Base-by-base conservation (phyloP, 2,113 vertebrate genomes). In the Sinocyclocheilus rhinocerous region DNA sequence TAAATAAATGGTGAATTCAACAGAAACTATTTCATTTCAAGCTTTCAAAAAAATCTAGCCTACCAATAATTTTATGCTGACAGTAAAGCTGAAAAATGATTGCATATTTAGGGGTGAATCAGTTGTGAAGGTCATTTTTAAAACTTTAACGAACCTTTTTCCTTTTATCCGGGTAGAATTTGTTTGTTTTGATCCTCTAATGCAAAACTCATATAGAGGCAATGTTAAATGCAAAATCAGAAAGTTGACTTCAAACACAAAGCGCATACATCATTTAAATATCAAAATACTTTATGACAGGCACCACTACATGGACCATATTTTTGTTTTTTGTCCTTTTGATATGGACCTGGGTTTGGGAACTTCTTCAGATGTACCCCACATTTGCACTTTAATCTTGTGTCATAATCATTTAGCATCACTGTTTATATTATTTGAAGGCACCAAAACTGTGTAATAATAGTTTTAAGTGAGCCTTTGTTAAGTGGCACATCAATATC, bases 181-280 rank as follows among this genome's bases (percentile, higher is more conserved):
- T 3, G 3, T 26, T 65, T 33, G 29, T 33, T 33, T 33, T 24
- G n/a, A 82, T 69, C 7, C 42, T 76, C 6, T 2, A 72, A 39
- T 48, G 73, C 20, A 76, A 50, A n/a, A 4, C 22, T 13, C 3
- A 15, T 4, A 48, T 13, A 24, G 22, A 48, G 42, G 12, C 42
- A 50, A 24, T 3, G 6, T 33, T 33, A 33, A 33, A 33, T 33
- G 29, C 33, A 50, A 48, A 77, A 5, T 29, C 67, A 67, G 11
- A 29, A 6, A 24, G 29, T n/a, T 4, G 22, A 84, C 67, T 8
- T 9, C 13, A 69, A 36, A 59, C 20, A 24, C 52, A 39, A 50
- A 70, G 67, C 29, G 36, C 29, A 70, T 55, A 8, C 26, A 69
- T n/a, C 45, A 85, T 18, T 39, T 80, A 10, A 85, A 57, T 59